Conservation (phyloP, 2,113 vertebrate genomes). For the Notechis scutatus region DNA sequence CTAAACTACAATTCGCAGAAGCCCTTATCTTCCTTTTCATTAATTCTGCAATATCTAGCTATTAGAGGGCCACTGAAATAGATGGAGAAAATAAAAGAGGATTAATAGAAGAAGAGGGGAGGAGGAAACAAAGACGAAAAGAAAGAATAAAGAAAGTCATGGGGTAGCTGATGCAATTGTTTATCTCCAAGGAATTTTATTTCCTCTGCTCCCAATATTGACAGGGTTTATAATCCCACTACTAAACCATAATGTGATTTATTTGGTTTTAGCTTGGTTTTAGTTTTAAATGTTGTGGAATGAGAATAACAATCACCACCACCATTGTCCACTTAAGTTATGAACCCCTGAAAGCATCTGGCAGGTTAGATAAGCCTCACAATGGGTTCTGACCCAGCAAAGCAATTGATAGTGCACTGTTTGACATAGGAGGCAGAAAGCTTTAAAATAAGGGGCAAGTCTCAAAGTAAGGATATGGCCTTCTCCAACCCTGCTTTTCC, state of each 20-base stretch:
- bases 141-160: background rate
- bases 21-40: background rate
- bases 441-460: background rate
- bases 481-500: too few species aligned
- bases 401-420: background rate
- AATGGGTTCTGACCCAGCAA: background rate
- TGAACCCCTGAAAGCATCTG: background rate
- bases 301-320: background rate
- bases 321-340: background rate
- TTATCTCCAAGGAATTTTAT: background rate
- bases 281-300: background rate
- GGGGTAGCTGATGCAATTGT: background rate
- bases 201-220: background rate
- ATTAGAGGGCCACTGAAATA: background rate
- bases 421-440: background rate
- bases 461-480: background rate
- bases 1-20: background rate
- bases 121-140: background rate
- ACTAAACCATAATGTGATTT: background rate
- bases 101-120: background rate
- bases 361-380: background rate
- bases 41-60: background rate
- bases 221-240: background rate
- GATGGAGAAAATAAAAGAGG: background rate
- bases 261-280: background rate